Evolutionary conservation across 2,113 vertebrate genomes (phyloP).

Genomic region (Copsychus sechellarum): DNA sequence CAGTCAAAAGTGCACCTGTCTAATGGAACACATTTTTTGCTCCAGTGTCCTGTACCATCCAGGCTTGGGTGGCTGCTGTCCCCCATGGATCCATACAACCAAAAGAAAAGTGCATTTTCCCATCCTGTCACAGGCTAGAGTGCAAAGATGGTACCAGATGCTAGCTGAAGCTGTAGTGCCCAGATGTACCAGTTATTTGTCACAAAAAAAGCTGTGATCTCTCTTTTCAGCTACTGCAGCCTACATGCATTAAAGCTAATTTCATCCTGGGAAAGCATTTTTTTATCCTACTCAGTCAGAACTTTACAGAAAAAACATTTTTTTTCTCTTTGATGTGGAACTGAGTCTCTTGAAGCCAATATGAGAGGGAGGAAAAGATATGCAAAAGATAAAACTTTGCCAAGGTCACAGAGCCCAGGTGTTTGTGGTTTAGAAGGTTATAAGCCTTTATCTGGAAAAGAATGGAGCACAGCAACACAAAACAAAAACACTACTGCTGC

Average conservation of each 20-base stretch:
- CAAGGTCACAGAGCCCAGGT: background rate
- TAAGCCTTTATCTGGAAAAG: background rate
- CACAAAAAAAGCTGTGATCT: background rate
- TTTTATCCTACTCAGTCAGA: background rate
- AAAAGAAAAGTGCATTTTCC: background rate
- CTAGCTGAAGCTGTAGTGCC: background rate
- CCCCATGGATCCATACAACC: background rate
- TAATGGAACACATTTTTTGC: background rate
- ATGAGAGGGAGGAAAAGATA: background rate
- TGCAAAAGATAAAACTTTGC: background rate
- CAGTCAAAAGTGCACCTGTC: background rate
- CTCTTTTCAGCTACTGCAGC: background rate
- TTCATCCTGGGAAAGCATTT: background rate
- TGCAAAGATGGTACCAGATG: background rate
- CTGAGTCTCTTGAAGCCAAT: background rate
- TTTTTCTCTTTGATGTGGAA: background rate
- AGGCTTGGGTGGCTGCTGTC: background rate
- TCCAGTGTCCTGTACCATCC: accelerated
- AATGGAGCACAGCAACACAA: background rate
- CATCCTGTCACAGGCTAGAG: background rate
- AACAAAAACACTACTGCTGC: background rate
- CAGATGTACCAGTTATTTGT: background rate
- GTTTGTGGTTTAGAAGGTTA: background rate
- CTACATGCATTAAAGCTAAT: background rate
- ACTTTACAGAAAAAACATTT: background rate